Conservation (phyloP, 2,888 invertebrate genomes). For the Andrena bucephala region DNA sequence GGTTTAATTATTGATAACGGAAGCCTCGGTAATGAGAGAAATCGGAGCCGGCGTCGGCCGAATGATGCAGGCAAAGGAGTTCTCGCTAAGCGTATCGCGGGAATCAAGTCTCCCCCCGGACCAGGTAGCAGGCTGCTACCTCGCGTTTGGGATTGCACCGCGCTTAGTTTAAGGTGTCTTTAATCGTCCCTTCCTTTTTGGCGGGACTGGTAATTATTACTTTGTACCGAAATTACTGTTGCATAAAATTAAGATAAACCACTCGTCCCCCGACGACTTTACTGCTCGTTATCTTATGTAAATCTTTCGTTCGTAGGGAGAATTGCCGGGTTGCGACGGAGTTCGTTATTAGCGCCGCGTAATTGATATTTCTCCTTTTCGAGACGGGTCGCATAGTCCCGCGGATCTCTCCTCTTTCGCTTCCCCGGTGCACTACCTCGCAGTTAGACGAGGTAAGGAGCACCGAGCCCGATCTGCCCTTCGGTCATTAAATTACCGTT, state of each 20-base stretch:
- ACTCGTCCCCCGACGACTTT: constrained; percentile 36
- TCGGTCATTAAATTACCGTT: constrained; percentile 52
- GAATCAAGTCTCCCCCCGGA: not conserved
- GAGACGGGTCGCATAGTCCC: constrained; percentile 20
- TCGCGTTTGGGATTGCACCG: constrained; percentile 10
- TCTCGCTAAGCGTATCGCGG: not conserved
- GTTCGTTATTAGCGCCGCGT: constrained; percentile 41
- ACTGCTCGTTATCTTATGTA: constrained; percentile 45
- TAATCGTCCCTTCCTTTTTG: constrained; percentile 35
- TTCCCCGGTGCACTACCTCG: not conserved
- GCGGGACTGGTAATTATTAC: constrained; percentile 39
- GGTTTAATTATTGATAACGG: constrained; percentile 14
- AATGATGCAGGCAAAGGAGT: not conserved
- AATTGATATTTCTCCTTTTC: constrained; percentile 52
- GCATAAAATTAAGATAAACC: constrained; percentile 59
- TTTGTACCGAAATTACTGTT: constrained; percentile 48
- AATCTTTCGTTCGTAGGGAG: constrained; percentile 37
- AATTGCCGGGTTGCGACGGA: constrained; percentile 35
- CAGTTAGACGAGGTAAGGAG: constrained; percentile 7
- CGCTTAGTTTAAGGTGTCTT: constrained; percentile 21
- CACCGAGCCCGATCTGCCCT: constrained; percentile 11
- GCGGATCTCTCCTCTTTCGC: not conserved
- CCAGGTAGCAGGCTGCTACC: constrained; percentile 1
- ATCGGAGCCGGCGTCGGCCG: not conserved
- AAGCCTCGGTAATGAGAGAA: constrained; percentile 11